Evolutionary conservation across 2,797 vertebrate species (phyloP).

Genomic region (Podargus strigoides): DNA sequence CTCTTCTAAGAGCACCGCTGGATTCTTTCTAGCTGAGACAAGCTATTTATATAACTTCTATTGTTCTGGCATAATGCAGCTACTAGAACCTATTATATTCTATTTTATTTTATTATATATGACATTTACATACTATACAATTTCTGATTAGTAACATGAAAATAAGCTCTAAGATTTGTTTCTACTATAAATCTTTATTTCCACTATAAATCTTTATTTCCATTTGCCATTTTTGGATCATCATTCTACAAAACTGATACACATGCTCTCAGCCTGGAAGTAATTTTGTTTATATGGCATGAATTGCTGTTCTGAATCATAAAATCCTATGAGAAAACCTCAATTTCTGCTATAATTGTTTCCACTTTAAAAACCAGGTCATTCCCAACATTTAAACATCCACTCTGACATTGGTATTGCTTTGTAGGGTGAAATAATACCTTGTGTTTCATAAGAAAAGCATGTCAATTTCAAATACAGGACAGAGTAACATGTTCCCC

Average conservation of each 20-base stretch:
- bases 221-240: not conserved
- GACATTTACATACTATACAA: not conserved
- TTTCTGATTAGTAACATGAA: not conserved
- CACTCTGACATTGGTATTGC: not conserved
- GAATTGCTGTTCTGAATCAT: conserved; percentile 33
- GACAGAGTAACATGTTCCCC: not conserved
- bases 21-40: conserved; percentile 22
- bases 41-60: not conserved
- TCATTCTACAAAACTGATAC: not conserved
- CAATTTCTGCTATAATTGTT: conserved; percentile 19
- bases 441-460: not conserved
- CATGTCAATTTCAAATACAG: not conserved
- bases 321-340: conserved; percentile 29
- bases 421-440: not conserved
- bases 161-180: not conserved
- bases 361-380: not conserved
- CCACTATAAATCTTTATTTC: not conserved
- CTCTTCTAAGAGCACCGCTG: not conserved
- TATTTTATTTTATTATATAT: not conserved
- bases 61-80: not conserved
- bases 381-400: not conserved
- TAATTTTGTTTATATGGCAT: conserved; percentile 13
- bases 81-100: not conserved
- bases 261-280: not conserved
- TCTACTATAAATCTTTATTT: not conserved